phyloP scores from a whole-genome alignment of 2,888 invertebrate genomes.

The Dolichomitus sp. region DNA sequence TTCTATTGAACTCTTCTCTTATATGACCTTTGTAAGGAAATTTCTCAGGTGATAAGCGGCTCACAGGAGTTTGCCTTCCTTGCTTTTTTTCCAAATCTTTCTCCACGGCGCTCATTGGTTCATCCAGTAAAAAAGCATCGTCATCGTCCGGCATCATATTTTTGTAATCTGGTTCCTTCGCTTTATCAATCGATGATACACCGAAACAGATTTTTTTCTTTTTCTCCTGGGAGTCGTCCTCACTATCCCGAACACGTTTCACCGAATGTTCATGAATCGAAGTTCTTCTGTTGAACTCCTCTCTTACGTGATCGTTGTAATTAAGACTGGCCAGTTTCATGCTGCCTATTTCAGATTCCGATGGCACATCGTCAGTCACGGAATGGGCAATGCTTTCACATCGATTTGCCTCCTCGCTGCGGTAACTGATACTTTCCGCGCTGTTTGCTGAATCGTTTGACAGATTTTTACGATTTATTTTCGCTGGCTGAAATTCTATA shows the following conservation, averaged over 20 bases:
- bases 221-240: slow-evolving; percentile 1
- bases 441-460: not conserved
- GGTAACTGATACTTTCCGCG: not conserved
- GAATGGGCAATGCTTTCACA: not conserved
- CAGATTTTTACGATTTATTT: not conserved
- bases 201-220: slow-evolving; percentile 27
- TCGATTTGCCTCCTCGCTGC: not conserved
- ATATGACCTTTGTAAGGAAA: slow-evolving; percentile 25
- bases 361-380: not conserved
- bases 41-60: too few species aligned
- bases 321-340: slow-evolving; percentile 48
- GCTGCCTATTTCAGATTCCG: slow-evolving; percentile 38
- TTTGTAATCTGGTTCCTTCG: not conserved
- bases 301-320: slow-evolving; percentile 14
- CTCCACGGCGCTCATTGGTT: not conserved
- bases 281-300: not conserved
- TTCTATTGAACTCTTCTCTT: not conserved
- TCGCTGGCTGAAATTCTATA: not conserved
- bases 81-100: not conserved
- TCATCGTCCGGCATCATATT: slow-evolving; percentile 25
- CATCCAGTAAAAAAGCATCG: slow-evolving; percentile 11
- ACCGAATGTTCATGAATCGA: not conserved
- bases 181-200: not conserved
- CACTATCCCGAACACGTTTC: slow-evolving; percentile 47
- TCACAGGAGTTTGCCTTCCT: not conserved